Base-by-base conservation (phyloP, 2,888 invertebrate species). In the Eupithecia insigniata region DNA sequence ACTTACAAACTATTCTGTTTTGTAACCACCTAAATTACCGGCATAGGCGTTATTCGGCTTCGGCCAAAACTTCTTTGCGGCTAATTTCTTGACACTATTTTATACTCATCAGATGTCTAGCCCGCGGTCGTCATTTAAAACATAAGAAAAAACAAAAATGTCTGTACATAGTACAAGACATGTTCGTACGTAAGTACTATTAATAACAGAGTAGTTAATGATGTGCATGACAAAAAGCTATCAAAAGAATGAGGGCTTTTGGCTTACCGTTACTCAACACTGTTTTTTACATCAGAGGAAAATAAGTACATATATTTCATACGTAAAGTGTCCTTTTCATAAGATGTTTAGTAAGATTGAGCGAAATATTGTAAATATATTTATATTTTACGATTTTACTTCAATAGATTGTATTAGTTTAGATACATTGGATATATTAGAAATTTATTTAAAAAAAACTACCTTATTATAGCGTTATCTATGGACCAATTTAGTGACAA, bases 201-300 rank as follows among this genome's bases (percentile, higher is more conserved):
- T 78, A 76, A 74, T 74, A 68, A 67, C 64, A 66, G 55, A 46
- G 62, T 64, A 67, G 46, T 39, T 68, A 72, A 70, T 74, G 70
- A 72, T 65, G 74, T 76, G 73, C 76, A 74, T 77, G 77, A 76
- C 76, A 74, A 71, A 69, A 74, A 74, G 61, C 71, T 65, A 74
- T 74, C 61, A 70, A 58, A 67, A 65, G 69, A 74, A 72, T 68
- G 75, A 75, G 70, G 68, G 70, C 71, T 70, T 66, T 69, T 64
- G 65, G 72, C 60, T 72, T 62, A 73, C 76, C 71, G 78, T 76
- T 76, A 71, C 70, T 67, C 62, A 62, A 72, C 70, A 72, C 65
- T 70, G 60, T 69, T 74, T 66, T n/a, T 64, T 18, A 58, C 60
- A 60, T 60, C 60, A 65, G 26, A 66, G 64, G 18, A 64, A 62